Evolutionary conservation across 2,797 vertebrate species (phyloP), one percentile per base, ranked within the genome.

Genomic region (Nasua narica): DNA sequence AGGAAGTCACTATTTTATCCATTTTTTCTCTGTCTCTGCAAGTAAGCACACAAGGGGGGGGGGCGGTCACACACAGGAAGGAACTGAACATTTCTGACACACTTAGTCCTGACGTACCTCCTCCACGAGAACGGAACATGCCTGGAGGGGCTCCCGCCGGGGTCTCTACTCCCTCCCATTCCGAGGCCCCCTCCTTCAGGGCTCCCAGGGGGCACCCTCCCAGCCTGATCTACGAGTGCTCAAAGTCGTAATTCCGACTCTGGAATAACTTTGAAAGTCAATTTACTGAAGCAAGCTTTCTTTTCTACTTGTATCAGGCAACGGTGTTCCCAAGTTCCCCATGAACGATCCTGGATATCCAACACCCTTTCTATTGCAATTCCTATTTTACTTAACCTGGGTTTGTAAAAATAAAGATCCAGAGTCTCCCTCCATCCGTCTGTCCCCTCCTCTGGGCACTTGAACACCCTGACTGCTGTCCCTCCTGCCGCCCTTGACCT

Each of bases 1-100:
- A 98, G 7, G 99, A 99, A 4, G 98, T 98, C 95, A 99, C 98
- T 95, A 99, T 99, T 98, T 99, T 99, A 58, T 99, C 99, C 97
- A 99, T 99, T 98, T 99, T 99, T 60, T 99, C 99, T 98, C 99
- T 99, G 98, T 99, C 99, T 98, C 99, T 99, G 87, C 0, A 91
- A 91, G 91, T 23, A 82, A 90, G 79, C 19, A 67, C 1, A 67
- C 32, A 88, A 48, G 58, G 8, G n/a, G 16, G 19, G 0, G 1
- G 0, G 1, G 9, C 70, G 83, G 32, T 67, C 35, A 93, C 65
- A 78, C 3, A 50, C 13, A 72, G 69, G 56, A 54, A 91, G 16
- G 12, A 67, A 62, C 2, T 18, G 56, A 65, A 43, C 3, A 18
- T 40, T 29, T 32, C 23, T 23, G 4, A 52, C 19, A 69, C 23